Conservation (phyloP, 1,140 invertebrate genomes). For the Lepidotrigona ventralis region DNA sequence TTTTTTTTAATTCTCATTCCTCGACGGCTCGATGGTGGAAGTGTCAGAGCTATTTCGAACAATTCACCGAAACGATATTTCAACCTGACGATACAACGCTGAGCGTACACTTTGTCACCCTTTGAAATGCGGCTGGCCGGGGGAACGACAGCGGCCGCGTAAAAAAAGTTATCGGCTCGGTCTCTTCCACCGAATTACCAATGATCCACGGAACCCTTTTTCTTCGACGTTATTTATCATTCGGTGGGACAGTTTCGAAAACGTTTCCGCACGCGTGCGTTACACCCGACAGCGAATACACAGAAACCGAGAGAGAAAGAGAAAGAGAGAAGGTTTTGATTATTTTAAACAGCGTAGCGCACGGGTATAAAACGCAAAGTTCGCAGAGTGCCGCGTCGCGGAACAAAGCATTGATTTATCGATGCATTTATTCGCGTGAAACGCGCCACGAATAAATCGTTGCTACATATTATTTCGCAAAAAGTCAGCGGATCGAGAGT, state of each 20-base stretch:
- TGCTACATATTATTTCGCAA: neutral
- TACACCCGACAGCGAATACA: no score
- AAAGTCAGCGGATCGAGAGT: constrained; percentile 17
- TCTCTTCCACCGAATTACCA: constrained; percentile 23
- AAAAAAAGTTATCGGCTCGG: constrained; percentile 40
- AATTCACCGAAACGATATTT: constrained; percentile 44
- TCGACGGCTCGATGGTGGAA: neutral
- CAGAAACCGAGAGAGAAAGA: no score
- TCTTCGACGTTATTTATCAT: constrained; percentile 39
- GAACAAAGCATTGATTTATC: constrained; percentile 42
- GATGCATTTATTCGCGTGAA: constrained; percentile 14
- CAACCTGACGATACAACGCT: constrained; percentile 23
- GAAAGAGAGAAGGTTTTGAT: neutral
- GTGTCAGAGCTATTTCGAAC: constrained; percentile 17
- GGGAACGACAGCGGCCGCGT: constrained; percentile 8
- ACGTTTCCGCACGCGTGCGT: neutral
- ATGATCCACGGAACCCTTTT: constrained; percentile 25
- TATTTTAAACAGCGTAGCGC: neutral
- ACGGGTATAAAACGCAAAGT: neutral
- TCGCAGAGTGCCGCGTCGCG: neutral
- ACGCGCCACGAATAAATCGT: constrained; percentile 25
- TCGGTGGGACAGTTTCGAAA: constrained; percentile 28
- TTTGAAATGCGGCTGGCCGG: constrained; percentile 31
- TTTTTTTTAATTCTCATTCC: neutral
- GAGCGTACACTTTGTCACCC: constrained; percentile 36